Base-by-base conservation (phyloP, 2,113 vertebrate species). In the Poeciliopsis retropinna region DNA sequence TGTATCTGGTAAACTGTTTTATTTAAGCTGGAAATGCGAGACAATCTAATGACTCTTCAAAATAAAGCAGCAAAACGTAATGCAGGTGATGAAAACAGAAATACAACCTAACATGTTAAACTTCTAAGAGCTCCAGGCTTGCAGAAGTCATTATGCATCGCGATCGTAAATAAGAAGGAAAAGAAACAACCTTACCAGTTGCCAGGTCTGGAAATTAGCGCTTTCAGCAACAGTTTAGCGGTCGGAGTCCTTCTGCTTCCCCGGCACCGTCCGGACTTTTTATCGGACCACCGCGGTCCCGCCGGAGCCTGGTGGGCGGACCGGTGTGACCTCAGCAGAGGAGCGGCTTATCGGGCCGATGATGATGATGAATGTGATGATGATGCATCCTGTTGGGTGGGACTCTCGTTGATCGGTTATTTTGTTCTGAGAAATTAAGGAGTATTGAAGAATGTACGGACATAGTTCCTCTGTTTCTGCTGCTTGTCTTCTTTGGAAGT, bases 271-370 rank as follows among this genome's bases (percentile, higher is more conserved):
- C 29, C 87, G 79, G 19, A 2, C 12, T 31, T 85, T 89, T 83
- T 90, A 92, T 87, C 19, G 3, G 25, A 4, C 11, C 30, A 29
- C 70, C 67, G 64, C 70, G 66, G 77, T 69, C 14, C n/a, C 6
- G 28, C 67, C 70, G 75, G 73, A 30, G 71, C 2, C 39, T 19
- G 14, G 67, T 28, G 61, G 89, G 87, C 28, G 37, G 81, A 41
- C 37, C 68, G 68, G 14, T 28, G 63, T 79, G 88, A 87, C 64
- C 72, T 88, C 85, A 87, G 72, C 75, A 19, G 74, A 41, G 75
- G 64, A 83, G 68, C 70, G 51, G 15, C 31, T 31, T 61, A 13
- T 60, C 41, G 65, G 68, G 6, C 41, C 29, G 41, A 51, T 75
- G 74, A 57, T 37, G 79, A n/a, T 72, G 80, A 75, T 57, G 51